These are phyloP conservation scores for Pseudonaja textilis DNA, from an alignment of 2,113 vertebrate genomes.

Conservation along the genomic window DNA sequence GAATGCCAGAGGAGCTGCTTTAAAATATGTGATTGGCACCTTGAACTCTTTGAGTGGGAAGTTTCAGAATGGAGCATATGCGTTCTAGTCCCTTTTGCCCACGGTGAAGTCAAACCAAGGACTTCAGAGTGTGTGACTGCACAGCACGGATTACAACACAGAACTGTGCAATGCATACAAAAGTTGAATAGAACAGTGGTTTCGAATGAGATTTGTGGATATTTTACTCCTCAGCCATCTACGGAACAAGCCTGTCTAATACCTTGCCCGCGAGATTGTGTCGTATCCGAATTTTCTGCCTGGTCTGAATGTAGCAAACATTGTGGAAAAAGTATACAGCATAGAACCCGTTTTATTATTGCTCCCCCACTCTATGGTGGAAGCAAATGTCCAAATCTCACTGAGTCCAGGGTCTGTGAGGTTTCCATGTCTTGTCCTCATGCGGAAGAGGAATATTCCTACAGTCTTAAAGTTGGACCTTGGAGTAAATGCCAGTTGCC, in stretches of 20 bases:
- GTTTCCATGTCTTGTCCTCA: conserved; percentile 67
- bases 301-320: conserved; percentile 84
- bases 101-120: conserved; percentile 62
- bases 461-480: conserved; percentile 85
- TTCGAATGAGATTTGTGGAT: conserved; percentile 82
- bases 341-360: conserved; percentile 79
- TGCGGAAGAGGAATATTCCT: conserved; percentile 78
- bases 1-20: conserved; percentile 87
- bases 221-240: conserved; percentile 80
- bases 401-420: conserved; percentile 79
- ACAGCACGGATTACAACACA: conserved; percentile 88
- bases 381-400: conserved; percentile 82
- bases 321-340: conserved; percentile 77
- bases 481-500: conserved; percentile 85
- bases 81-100: conserved; percentile 65
- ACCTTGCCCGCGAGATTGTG: conserved; percentile 91
- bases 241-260: conserved; percentile 90
- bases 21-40: conserved; percentile 92
- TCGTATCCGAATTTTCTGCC: conserved; percentile 83
- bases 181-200: conserved; percentile 80
- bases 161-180: conserved; percentile 80
- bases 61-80: conserved; percentile 85
- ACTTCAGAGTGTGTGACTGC: conserved; percentile 81
- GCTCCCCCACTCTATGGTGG: conserved; percentile 89
- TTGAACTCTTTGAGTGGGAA: conserved; percentile 91